A percentile compares a stretch with the other conserved stretches of the same genome.
Evolutionary conservation across 2,888 invertebrate species (phyloP).

Genomic region (Eupithecia exiguata): DNA sequence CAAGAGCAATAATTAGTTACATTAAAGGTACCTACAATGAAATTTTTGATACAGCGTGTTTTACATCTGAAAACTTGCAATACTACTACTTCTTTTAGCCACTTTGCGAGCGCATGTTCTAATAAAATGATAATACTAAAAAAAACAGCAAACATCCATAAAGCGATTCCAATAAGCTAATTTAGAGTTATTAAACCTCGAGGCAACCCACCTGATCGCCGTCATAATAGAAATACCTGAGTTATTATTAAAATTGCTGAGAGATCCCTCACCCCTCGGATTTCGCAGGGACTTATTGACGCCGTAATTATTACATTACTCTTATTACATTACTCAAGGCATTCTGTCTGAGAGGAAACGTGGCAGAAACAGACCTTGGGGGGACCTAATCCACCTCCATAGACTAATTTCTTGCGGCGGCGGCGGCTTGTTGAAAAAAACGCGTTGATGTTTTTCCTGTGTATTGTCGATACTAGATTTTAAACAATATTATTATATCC

Average conservation of each 20-base stretch:
- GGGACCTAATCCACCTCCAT: background rate
- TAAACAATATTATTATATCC: background rate
- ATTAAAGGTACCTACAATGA: no score
- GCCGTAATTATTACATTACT: slow-evolving; percentile 47
- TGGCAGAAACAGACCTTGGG: background rate
- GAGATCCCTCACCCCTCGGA: slow-evolving; percentile 79
- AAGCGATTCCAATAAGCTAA: slow-evolving; percentile 83
- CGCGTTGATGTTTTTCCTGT: no score
- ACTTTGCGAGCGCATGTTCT: background rate
- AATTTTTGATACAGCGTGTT: no score
- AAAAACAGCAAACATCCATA: slow-evolving; percentile 83
- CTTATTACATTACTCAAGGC: slow-evolving; percentile 56
- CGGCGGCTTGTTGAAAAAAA: background rate
- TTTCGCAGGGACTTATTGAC: slow-evolving; percentile 59
- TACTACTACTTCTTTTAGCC: background rate
- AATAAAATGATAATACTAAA: slow-evolving; percentile 14
- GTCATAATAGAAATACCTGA: slow-evolving; percentile 84
- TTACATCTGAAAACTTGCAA: background rate
- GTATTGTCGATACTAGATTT: background rate
- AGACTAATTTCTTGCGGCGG: no score
- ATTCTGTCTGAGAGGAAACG: background rate
- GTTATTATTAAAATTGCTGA: slow-evolving; percentile 85
- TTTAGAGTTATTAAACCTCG: slow-evolving; percentile 82
- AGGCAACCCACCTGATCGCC: slow-evolving; percentile 79
- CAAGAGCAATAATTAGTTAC: background rate